Conservation (phyloP, 2,113 vertebrate genomes). For the Prolemur simus region DNA sequence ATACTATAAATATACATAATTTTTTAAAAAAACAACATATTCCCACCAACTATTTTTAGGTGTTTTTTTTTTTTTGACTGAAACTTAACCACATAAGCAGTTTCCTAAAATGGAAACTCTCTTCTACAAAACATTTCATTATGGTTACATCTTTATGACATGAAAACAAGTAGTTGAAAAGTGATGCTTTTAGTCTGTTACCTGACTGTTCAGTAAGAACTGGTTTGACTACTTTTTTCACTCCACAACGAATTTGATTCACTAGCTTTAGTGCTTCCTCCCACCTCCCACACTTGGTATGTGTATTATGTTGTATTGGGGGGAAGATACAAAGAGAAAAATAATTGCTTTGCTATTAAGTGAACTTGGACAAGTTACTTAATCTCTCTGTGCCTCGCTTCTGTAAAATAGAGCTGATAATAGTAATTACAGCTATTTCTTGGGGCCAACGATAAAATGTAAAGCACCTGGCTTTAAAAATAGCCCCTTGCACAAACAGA, state of each 20-base stretch:
- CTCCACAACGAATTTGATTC: background rate
- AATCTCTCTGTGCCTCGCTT: background rate
- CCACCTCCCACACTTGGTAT: background rate
- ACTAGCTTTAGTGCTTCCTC: background rate
- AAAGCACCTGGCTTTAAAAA: background rate
- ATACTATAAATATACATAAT: background rate
- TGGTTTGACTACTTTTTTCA: background rate
- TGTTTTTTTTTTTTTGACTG: background rate
- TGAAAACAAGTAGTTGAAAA: background rate
- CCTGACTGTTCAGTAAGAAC: background rate
- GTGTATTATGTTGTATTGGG: background rate
- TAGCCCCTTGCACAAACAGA: background rate
- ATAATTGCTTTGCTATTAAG: background rate
- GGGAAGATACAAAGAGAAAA: background rate
- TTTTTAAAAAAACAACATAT: background rate
- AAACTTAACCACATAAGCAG: background rate
- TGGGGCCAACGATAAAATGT: background rate
- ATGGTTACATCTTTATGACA: background rate
- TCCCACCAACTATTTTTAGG: background rate
- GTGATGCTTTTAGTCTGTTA: background rate
- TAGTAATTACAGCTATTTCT: background rate
- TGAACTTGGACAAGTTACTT: background rate
- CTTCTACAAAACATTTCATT: background rate
- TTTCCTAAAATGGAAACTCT: slow-evolving; percentile 17
- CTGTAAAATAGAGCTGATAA: background rate